Conservation (phyloP, 2,113 vertebrate species). For the Saccopteryx bilineata region DNA sequence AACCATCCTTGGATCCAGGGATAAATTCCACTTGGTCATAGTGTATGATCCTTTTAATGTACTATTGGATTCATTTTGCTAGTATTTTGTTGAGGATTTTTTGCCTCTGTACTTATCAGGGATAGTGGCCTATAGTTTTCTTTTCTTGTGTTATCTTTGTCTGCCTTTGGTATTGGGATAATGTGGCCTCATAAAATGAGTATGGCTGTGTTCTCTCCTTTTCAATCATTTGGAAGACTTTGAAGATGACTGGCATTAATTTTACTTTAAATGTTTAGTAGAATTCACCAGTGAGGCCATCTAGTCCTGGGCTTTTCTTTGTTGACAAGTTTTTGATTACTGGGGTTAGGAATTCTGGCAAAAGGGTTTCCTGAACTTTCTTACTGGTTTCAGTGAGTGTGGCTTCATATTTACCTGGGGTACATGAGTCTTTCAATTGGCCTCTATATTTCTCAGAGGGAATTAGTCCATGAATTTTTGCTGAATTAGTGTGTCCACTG, state of each 20-base stretch:
- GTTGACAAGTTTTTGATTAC: neutral
- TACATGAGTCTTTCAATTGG: neutral
- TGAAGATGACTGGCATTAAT: neutral
- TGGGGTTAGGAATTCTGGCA: neutral
- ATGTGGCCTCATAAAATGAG: neutral
- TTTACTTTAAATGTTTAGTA: slow-evolving; percentile 1
- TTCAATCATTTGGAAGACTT: slow-evolving; percentile 26
- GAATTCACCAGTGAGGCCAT: slow-evolving; percentile 22
- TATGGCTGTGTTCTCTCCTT: neutral
- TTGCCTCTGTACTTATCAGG: neutral
- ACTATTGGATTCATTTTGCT: neutral
- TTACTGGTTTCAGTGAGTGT: neutral
- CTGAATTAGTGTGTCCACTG: neutral
- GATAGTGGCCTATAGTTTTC: neutral
- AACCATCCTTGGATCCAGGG: neutral
- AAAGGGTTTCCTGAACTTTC: neutral
- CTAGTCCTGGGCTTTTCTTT: neutral
- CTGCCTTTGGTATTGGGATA: too few relatives aligned
- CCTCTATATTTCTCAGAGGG: slow-evolving; percentile 34
- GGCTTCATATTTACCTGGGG: neutral
- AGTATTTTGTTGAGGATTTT: neutral
- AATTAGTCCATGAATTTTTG: neutral
- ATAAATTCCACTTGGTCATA: neutral
- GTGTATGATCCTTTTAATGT: neutral
- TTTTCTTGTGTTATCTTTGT: neutral